phyloP scores from a whole-genome alignment of 2,113 vertebrate genomes.

The Kryptolebias marmoratus region DNA sequence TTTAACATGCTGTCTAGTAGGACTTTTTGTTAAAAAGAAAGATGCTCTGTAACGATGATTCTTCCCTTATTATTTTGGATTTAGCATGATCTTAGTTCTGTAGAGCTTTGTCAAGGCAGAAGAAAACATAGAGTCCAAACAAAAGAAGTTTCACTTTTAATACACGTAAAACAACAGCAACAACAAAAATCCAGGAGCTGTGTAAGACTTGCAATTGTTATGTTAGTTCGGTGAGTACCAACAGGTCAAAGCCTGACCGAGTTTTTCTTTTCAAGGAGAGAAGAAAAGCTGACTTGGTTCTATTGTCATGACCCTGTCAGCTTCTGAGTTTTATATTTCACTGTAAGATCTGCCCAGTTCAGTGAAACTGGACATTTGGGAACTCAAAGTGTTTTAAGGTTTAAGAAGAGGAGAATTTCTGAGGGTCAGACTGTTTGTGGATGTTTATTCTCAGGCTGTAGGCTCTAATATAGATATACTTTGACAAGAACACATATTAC shows the following conservation, averaged over 20 bases:
- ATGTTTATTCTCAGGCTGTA: slow-evolving; percentile 1
- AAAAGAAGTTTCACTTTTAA: no score
- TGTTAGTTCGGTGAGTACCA: background rate
- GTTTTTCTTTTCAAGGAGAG: background rate
- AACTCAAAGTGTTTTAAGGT: slow-evolving; percentile 15
- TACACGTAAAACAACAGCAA: no score
- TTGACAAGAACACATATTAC: background rate
- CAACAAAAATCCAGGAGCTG: background rate
- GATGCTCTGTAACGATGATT: no score
- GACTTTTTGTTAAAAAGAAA: no score
- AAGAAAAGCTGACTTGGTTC: background rate
- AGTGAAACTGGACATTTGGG: slow-evolving; percentile 11
- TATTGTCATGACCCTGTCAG: background rate
- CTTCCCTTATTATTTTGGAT: no score
- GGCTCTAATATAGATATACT: background rate
- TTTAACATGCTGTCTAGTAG: no score
- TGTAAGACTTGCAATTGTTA: background rate
- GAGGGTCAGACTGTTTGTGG: slow-evolving; percentile 11
- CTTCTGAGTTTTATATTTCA: slow-evolving; percentile 3
- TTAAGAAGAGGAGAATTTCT: background rate
- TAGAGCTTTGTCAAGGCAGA: no score
- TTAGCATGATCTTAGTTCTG: no score
- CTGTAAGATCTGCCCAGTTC: background rate
- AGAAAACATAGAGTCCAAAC: no score
- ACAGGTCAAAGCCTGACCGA: background rate